Conservation (phyloP, 2,113 vertebrate genomes). For the Astatotilapia flaviijosephi region DNA sequence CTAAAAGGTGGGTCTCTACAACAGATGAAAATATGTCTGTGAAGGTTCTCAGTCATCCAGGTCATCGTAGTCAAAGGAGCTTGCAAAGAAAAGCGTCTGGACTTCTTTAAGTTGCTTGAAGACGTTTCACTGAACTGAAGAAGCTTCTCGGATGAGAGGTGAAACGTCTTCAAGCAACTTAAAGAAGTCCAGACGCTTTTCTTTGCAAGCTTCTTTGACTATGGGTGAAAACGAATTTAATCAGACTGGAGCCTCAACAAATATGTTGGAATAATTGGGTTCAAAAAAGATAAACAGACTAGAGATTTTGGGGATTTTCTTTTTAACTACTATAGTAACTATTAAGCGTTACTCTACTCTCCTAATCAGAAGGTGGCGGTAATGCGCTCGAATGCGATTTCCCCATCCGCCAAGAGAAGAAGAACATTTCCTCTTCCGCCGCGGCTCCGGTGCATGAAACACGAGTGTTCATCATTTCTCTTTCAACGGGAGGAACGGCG, state of each 20-base stretch:
- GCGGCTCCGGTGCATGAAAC: constrained; percentile 4
- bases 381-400: background rate
- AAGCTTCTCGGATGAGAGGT: too few relatives aligned
- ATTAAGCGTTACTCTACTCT: background rate
- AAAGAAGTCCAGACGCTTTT: too few relatives aligned
- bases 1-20: too few relatives aligned
- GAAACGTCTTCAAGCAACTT: too few relatives aligned
- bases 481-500: background rate
- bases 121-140: too few relatives aligned
- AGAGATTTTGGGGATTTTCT: background rate
- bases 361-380: background rate
- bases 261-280: background rate
- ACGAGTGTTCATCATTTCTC: constrained; percentile 42
- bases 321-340: background rate
- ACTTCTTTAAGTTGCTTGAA: too few relatives aligned
- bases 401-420: background rate
- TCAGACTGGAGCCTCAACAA: background rate
- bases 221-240: background rate
- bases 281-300: background rate
- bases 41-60: too few relatives aligned
- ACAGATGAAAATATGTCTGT: background rate
- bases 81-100: too few relatives aligned
- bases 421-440: constrained; percentile 31
- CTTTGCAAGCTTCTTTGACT: background rate
- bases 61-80: too few relatives aligned